Evolutionary conservation across 35 echinoderm and acorn worm species (phyloP).

Genomic region (Heliocidaris tuberculata): DNA sequence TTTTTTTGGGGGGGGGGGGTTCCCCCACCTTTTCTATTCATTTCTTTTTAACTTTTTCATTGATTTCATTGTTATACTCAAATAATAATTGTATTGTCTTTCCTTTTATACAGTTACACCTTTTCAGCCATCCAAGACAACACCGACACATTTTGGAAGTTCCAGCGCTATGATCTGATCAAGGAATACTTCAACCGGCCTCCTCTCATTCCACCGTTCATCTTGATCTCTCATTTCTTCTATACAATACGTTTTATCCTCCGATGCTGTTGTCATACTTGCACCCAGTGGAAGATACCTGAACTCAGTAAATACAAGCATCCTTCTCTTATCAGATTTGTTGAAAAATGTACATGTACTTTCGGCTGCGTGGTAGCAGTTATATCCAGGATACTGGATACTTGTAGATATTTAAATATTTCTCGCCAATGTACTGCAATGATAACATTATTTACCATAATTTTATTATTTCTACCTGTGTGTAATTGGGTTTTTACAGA

Average conservation of each 20-base stretch:
- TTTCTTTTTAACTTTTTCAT: no score
- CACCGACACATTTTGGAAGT: constrained; percentile 92
- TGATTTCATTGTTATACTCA: no score
- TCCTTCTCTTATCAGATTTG: not conserved
- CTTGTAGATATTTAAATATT: no score
- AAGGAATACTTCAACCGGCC: constrained; percentile 92
- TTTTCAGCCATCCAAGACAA: constrained; percentile 95
- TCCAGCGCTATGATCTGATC: constrained; percentile 87
- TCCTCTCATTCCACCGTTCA: constrained; percentile 82
- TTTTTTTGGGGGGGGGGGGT: no score
- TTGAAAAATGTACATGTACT: no score
- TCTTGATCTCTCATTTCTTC: constrained; percentile 81
- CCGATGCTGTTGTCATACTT: constrained; percentile 58
- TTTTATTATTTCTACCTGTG: no score
- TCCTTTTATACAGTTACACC: constrained; percentile 80
- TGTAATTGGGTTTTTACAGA: no score
- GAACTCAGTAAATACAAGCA: constrained; percentile 64
- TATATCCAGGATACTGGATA: no score
- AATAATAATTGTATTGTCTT: not conserved
- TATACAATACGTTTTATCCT: constrained; percentile 60
- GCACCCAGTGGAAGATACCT: constrained; percentile 38
- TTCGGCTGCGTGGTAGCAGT: no score
- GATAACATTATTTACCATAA: no score
- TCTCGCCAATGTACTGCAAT: no score
- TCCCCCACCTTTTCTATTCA: no score